A percentile compares a stretch with the other conserved stretches of the same genome.
Conservation (phyloP, 1,140 invertebrate genomes). For the Trichonephila clavata region DNA sequence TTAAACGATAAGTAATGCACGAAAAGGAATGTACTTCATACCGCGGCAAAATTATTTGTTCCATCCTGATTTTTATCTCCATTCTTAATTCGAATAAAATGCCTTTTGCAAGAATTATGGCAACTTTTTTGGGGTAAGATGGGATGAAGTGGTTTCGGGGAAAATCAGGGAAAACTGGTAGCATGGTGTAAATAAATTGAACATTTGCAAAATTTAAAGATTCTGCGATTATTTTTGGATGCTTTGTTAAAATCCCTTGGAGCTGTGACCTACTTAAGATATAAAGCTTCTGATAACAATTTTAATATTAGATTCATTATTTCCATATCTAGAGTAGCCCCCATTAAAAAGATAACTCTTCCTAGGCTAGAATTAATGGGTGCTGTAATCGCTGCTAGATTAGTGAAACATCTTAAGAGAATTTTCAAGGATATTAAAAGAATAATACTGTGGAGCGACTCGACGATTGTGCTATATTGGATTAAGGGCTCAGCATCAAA, state of each 20-base stretch:
- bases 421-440: too few relatives aligned
- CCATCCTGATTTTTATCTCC: constrained; percentile 43
- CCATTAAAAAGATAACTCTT: constrained; percentile 45
- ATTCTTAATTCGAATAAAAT: constrained; percentile 1
- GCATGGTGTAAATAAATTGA: too few relatives aligned
- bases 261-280: constrained; percentile 43
- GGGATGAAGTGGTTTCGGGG: too few relatives aligned
- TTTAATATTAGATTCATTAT: background rate
- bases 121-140: too few relatives aligned
- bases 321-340: constrained; percentile 25
- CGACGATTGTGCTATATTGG: background rate
- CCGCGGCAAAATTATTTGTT: background rate
- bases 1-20: background rate
- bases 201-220: too few relatives aligned
- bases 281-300: background rate
- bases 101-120: too few relatives aligned
- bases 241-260: constrained; percentile 8
- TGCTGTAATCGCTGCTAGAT: background rate
- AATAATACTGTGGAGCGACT: too few relatives aligned
- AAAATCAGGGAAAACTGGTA: too few relatives aligned
- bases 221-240: constrained; percentile 25
- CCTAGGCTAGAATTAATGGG: constrained; percentile 26
- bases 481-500: constrained; percentile 3
- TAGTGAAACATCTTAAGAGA: too few relatives aligned
- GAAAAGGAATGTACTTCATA: background rate